Conservation (phyloP, 2,888 invertebrate species). For the Salticus scenicus region DNA sequence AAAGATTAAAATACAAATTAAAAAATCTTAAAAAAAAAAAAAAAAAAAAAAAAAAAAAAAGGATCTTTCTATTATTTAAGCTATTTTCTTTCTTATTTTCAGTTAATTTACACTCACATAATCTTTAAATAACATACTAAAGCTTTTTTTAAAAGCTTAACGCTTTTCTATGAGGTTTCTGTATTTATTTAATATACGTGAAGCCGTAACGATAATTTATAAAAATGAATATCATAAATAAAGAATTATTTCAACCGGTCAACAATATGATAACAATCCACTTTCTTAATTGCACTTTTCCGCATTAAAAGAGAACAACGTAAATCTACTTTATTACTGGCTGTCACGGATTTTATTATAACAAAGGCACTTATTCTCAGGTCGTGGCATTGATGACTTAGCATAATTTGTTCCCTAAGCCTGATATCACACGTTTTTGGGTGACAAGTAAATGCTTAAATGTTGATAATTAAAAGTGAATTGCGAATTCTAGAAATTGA, state of each 20-base stretch:
- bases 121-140: too few relatives aligned
- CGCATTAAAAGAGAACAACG: not conserved
- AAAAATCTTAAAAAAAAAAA: too few relatives aligned
- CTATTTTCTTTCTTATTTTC: too few relatives aligned
- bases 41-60: too few relatives aligned
- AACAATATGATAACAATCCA: not conserved
- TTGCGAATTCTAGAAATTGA: not conserved
- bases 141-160: too few relatives aligned
- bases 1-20: too few relatives aligned
- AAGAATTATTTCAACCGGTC: not conserved
- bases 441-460: not conserved
- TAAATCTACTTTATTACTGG: not conserved
- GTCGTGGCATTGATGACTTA: not conserved
- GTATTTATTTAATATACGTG: too few relatives aligned
- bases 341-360: not conserved
- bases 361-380: not conserved
- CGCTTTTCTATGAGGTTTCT: too few relatives aligned
- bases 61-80: too few relatives aligned
- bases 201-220: too few relatives aligned
- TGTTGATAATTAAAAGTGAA: not conserved
- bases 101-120: too few relatives aligned
- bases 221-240: too few relatives aligned
- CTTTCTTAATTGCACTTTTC: not conserved
- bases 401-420: not conserved
- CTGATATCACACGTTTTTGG: not conserved